Base-by-base conservation (phyloP, 2,113 vertebrate species). In the Paramormyrops kingsleyae region DNA sequence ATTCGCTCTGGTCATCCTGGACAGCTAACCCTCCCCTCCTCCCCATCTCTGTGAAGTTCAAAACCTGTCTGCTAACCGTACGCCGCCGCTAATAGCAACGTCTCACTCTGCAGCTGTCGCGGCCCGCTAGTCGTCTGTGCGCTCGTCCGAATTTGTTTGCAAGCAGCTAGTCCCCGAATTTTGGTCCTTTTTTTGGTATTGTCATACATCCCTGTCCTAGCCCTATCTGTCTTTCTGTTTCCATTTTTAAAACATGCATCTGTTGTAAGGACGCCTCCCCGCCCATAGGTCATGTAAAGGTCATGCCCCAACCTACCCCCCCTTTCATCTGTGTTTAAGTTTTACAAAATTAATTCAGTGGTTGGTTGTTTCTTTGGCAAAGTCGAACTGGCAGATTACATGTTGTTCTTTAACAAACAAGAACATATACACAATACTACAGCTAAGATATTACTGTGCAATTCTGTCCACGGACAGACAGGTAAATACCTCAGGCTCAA, bases 271-370 rank as follows among this genome's bases (percentile, higher is more conserved):
- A 10, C 9, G 17, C 70, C 35, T 35, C 5, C 15, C 27, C 1
- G 8, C n/a, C n/a, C 70, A 0, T 31, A 6, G 15, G 13, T 39
- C 70, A 35, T 3, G 1, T 31, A 10, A 74, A 74, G 44, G 44
- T 44, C 83, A 84, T 7, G 19, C 2, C 21, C 53, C 17, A 5
- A 19, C 53, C 53, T 5, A 1, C 7, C 39, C 39, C 83, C 44
- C 19, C 19, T 27, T 49, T 31, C 1, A 35, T 53, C 50, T 52
- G 10, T 87, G 53, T 87, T 12, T 87, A 27, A 13, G 27, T 35
- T 87, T 19, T 50, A 86, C 83, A 15, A 80, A 80, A 80, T 80
- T 17, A 85, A 49, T 46, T 85, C 83, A 85, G 83, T 46, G 83
- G 9, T 21, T 46, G 35, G 13, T 44, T 85, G 83, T 4, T 56